These are phyloP conservation scores for Eurois occulta DNA, from an alignment of 2,888 invertebrate genomes.

Conservation along the genomic window DNA sequence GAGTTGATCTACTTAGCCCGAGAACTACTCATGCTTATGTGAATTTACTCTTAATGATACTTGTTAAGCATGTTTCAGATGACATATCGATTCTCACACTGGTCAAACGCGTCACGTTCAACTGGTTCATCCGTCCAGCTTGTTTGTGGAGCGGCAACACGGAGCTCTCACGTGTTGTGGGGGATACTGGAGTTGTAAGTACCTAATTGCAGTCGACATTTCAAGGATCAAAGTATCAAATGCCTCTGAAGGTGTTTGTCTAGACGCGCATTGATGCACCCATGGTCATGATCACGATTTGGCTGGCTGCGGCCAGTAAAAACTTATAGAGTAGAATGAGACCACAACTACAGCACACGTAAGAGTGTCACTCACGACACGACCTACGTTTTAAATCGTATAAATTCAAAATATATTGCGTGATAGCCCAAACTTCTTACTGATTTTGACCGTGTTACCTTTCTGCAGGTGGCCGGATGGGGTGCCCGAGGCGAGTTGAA, in stretches of 20 bases:
- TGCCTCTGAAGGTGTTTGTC: neutral
- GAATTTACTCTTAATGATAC: neutral
- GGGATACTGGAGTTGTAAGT: constrained; percentile 85
- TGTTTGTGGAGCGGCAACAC: constrained; percentile 90
- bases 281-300: neutral
- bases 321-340: neutral
- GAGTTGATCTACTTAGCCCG: too few relatives aligned
- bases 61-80: constrained; percentile 77
- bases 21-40: too few relatives aligned
- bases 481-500: constrained; percentile 83
- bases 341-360: neutral
- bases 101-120: constrained; percentile 84
- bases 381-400: neutral
- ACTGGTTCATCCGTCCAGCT: constrained; percentile 87
- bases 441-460: neutral
- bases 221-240: neutral
- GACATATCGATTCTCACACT: constrained; percentile 91
- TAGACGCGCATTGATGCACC: neutral
- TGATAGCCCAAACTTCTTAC: too few relatives aligned
- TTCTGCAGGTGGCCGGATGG: constrained; percentile 90
- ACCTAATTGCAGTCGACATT: neutral
- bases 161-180: constrained; percentile 79
- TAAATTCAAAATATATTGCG: neutral
- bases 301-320: neutral
- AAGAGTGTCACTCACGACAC: neutral